Evolutionary conservation across 2,113 vertebrate genomes (phyloP).

Genomic region (Ciconia stormi): DNA sequence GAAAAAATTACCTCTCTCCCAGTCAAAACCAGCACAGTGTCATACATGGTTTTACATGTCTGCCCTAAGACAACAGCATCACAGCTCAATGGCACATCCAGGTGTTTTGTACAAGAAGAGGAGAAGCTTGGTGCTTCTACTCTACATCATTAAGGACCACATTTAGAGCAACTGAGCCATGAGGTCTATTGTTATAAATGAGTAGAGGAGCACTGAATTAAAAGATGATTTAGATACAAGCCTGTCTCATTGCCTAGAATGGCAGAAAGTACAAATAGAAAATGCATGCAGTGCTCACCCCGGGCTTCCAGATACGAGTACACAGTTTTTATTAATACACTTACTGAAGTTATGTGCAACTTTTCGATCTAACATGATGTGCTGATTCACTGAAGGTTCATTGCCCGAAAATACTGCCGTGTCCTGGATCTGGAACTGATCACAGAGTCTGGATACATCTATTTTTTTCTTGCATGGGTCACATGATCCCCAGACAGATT

Average conservation of each 20-base stretch:
- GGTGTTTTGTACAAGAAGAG: rapidly evolving
- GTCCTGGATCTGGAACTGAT: slow-evolving; percentile 73
- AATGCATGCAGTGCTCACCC: background rate
- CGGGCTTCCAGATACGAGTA: background rate
- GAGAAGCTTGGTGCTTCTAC: background rate
- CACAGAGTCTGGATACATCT: slow-evolving; percentile 56
- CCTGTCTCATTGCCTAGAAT: background rate
- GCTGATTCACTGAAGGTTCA: slow-evolving; percentile 37
- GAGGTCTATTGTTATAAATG: background rate
- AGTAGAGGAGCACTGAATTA: background rate
- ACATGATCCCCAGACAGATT: slow-evolving; percentile 75
- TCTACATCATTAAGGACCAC: background rate
- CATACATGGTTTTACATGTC: background rate
- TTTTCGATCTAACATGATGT: slow-evolving; percentile 79
- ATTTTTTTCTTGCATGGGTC: slow-evolving; percentile 60
- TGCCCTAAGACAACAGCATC: background rate
- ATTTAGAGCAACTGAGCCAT: background rate
- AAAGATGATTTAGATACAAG: background rate
- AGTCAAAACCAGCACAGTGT: too few relatives aligned
- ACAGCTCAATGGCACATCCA: background rate
- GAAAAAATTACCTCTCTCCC: too few relatives aligned
- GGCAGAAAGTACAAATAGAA: background rate
- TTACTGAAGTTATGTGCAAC: slow-evolving; percentile 81
- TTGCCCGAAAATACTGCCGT: background rate
- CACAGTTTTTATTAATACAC: background rate